Base-by-base conservation (phyloP, 1,140 invertebrate species). In the Drosophila lini region DNA sequence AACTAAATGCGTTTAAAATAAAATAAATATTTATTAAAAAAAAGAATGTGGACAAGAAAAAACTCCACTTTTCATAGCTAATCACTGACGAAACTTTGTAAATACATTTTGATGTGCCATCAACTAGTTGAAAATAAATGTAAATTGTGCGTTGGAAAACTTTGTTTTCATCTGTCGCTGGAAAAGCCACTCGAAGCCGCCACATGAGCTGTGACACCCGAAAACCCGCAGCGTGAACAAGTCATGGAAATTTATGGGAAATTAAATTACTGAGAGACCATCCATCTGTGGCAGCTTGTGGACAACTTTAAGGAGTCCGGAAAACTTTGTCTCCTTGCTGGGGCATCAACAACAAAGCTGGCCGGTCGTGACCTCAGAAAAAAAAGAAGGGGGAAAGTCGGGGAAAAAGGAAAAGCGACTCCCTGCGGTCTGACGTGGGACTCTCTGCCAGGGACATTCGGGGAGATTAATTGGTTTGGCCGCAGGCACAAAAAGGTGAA, bases 391-490 rank as follows among this genome's bases (percentile, higher is more conserved):
- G 67, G 70, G 53, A 67, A 73, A 76, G 50, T 61, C n/a, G 0
- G 28, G 28, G 16, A 15, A 38, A 80, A 79, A 48, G 63, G 76
- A 50, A 71, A 73, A 77, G 65, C 67, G 58, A 45, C 32, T 53
- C 28, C 40, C 25, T 61, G 38, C 55, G 73, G 47, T 58, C 70
- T 52, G 19, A 55, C 52, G 53, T 19, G 36, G 52, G 40, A n/a
- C n/a, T n/a, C 60, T 50, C 64, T 62, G 60, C 36, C 31, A 48
- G 53, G 38, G 59, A 55, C 62, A 64, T 45, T 60, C 55, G 59
- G 25, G 55, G 44, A 83, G 80, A 89, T 86, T 86, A 86, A 86
- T 86, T 86, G 71, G 76, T 83, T 89, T 78, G 73, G 31, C 69
- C 60, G 28, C 36, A 15, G 71, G 75, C 61, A 55, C 40, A 58